A percentile compares a stretch with the other conserved stretches of the same genome.
Evolutionary conservation across 2,113 vertebrate genomes (phyloP).

Genomic region (Brachyhypopomus gauderio): DNA sequence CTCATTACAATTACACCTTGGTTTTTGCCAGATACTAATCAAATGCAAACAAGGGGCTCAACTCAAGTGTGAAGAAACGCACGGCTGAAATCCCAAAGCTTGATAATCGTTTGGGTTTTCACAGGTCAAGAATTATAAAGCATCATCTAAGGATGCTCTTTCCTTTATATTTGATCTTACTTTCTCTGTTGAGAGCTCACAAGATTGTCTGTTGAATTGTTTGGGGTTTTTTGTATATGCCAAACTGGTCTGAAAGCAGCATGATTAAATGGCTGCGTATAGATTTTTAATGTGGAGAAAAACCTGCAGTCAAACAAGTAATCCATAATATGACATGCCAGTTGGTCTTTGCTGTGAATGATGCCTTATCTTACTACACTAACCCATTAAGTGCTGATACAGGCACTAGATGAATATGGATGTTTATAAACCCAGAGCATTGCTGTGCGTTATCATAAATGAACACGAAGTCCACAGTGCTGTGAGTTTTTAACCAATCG

Average conservation of each 20-base stretch:
- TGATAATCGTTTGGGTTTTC: no score
- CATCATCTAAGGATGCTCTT: no score
- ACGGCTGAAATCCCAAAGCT: no score
- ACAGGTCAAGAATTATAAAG: no score
- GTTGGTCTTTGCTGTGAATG: constrained; percentile 49
- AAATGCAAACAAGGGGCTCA: neutral
- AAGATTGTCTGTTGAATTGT: no score
- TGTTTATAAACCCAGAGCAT: constrained; percentile 8
- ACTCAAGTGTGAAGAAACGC: no score
- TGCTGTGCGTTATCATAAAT: constrained; percentile 8
- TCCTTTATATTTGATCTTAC: no score
- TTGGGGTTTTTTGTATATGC: neutral
- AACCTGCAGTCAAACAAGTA: constrained; percentile 47
- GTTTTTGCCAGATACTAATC: neutral
- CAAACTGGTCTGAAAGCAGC: constrained; percentile 27
- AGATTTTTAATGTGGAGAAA: constrained; percentile 56
- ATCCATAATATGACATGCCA: constrained; percentile 64
- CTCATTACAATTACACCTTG: no score
- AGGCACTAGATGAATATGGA: constrained; percentile 30
- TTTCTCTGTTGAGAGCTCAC: no score
- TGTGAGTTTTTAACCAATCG: constrained; percentile 3
- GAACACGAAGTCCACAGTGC: constrained; percentile 14
- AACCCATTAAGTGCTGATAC: constrained; percentile 32
- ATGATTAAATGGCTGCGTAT: constrained; percentile 45
- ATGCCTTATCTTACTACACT: constrained; percentile 55